Evolutionary conservation across 2,797 vertebrate genomes (phyloP).

Genomic region (Poeciliopsis presidionis): DNA sequence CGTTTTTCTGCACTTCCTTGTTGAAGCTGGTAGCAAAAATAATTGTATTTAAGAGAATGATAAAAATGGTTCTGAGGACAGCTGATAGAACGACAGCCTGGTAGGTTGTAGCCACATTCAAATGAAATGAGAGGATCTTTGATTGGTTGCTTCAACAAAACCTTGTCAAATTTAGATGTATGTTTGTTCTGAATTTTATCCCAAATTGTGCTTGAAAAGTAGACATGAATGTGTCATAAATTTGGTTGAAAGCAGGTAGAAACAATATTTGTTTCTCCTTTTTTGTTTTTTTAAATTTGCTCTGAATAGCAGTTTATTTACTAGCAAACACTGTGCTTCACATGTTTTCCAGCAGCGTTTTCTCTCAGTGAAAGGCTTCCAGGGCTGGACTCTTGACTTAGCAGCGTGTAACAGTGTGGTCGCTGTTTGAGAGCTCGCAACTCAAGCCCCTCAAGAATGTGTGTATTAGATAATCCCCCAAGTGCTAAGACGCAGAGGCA

Average conservation of each 20-base stretch:
- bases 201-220: slow-evolving; percentile 3
- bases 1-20: neutral
- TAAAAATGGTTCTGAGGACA: neutral
- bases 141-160: neutral
- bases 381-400: slow-evolving; percentile 50
- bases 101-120: neutral
- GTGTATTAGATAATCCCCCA: slow-evolving; percentile 67
- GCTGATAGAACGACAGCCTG: neutral
- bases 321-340: slow-evolving; percentile 22
- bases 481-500: slow-evolving; percentile 57
- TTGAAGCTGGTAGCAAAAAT: neutral
- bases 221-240: slow-evolving; percentile 4
- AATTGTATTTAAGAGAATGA: neutral
- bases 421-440: slow-evolving; percentile 66
- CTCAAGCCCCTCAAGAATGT: slow-evolving; percentile 72
- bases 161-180: slow-evolving; percentile 9
- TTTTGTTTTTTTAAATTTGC: neutral
- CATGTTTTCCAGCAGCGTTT: slow-evolving; percentile 57
- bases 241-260: slow-evolving; percentile 4
- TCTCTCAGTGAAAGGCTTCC: slow-evolving; percentile 69
- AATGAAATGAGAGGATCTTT: neutral
- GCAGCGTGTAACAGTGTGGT: slow-evolving; percentile 65
- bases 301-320: slow-evolving; percentile 52
- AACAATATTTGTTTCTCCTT: slow-evolving; percentile 12
- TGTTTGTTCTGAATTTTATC: slow-evolving; percentile 5